A percentile compares a stretch with the other conserved stretches of the same genome.
These are phyloP conservation scores for Hippocampus abdominalis DNA, from an alignment of 2,113 vertebrate genomes.

Conservation along the genomic window DNA sequence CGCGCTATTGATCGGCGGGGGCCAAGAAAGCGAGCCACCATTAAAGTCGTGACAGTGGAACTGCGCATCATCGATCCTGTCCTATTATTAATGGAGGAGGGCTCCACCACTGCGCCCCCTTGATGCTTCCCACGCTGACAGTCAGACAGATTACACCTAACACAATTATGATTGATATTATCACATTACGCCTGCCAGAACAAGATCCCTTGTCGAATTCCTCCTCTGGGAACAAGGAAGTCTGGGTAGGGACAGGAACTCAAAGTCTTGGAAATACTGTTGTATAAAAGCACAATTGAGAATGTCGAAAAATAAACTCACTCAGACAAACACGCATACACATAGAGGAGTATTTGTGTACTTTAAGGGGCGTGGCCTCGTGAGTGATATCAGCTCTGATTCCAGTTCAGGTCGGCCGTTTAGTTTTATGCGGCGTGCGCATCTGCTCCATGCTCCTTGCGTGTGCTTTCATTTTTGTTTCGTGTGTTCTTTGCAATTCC, in stretches of 20 bases:
- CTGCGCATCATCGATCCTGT: constrained; percentile 84
- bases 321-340: no score
- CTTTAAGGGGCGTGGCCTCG: no score
- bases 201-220: constrained; percentile 36
- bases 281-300: neutral
- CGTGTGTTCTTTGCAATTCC: no score
- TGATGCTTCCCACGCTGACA: constrained; percentile 84
- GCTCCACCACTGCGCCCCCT: constrained; percentile 74
- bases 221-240: neutral
- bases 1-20: constrained; percentile 80
- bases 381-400: no score
- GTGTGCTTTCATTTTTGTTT: no score
- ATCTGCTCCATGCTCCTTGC: no score
- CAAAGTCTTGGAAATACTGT: neutral
- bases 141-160: constrained; percentile 90
- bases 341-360: no score
- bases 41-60: constrained; percentile 85
- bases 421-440: no score
- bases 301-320: neutral
- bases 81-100: constrained; percentile 87
- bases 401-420: no score
- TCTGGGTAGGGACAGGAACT: neutral
- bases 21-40: constrained; percentile 78
- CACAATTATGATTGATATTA: constrained; percentile 91
- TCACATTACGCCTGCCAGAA: constrained; percentile 78